phyloP scores from a whole-genome alignment of 2,888 invertebrate species.

The Andrena bucephala region DNA sequence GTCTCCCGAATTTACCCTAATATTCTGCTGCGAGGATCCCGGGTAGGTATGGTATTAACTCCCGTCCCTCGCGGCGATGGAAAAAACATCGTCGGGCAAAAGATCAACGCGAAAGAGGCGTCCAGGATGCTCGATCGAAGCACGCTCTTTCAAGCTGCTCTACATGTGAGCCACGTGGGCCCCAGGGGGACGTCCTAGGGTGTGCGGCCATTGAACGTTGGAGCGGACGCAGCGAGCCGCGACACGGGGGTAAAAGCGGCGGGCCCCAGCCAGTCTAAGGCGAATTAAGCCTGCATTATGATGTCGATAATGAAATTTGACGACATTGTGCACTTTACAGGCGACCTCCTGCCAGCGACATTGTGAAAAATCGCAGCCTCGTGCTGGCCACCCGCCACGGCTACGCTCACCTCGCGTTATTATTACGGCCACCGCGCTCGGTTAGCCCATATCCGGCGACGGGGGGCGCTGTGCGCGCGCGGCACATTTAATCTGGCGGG shows the following conservation, averaged over 20 bases:
- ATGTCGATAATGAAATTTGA: constrained; percentile 85
- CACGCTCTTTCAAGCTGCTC: constrained; percentile 34
- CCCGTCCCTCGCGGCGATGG: no score
- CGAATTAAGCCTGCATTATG: constrained; percentile 83
- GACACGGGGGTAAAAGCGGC: constrained; percentile 46
- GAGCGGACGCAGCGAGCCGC: constrained; percentile 51
- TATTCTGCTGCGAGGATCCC: no score
- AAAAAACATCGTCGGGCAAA: background rate
- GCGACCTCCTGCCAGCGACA: constrained; percentile 61
- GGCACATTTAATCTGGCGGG: constrained; percentile 75
- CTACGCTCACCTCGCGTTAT: constrained; percentile 61
- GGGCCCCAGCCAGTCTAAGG: constrained; percentile 55
- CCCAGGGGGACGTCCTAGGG: constrained; percentile 66
- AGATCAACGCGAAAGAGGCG: constrained; percentile 15
- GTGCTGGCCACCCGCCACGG: constrained; percentile 72
- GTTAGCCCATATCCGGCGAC: constrained; percentile 63
- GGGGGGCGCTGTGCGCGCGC: constrained; percentile 65
- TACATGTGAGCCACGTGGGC: constrained; percentile 54
- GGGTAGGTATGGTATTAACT: no score
- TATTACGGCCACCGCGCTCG: constrained; percentile 59
- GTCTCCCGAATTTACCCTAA: no score
- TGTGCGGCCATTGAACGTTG: constrained; percentile 59
- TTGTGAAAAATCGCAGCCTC: constrained; percentile 80
- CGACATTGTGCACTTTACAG: constrained; percentile 84
- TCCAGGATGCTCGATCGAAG: constrained; percentile 25